phyloP scores from a whole-genome alignment of 2,888 invertebrate species.

The Drosophila aldrichi region DNA sequence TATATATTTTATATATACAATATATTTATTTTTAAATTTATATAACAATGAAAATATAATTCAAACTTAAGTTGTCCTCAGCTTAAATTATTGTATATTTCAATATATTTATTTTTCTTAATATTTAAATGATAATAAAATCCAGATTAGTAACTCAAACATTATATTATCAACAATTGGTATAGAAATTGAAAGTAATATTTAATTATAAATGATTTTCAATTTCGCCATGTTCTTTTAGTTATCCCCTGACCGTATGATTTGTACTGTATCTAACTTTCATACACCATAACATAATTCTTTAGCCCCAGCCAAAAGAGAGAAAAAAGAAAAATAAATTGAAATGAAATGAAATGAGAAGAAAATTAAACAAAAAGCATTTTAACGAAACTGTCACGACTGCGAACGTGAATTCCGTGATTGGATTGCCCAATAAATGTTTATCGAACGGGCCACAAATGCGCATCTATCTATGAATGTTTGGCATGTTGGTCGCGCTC shows the following conservation, averaged over 20 bases:
- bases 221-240: conserved; percentile 17
- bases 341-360: conserved; percentile 29
- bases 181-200: neutral
- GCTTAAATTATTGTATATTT: too few relatives aligned
- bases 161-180: neutral
- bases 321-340: conserved; percentile 21
- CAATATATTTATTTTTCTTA: too few relatives aligned
- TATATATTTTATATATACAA: too few relatives aligned
- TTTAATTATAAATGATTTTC: conserved; percentile 20
- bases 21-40: too few relatives aligned
- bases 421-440: conserved; percentile 82
- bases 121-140: too few relatives aligned
- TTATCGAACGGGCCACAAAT: conserved; percentile 75
- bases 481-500: conserved; percentile 58
- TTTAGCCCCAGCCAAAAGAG: conserved; percentile 11
- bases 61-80: too few relatives aligned
- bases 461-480: conserved; percentile 70
- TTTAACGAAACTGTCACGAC: conserved; percentile 77
- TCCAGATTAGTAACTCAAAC: too few relatives aligned
- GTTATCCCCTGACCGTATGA: conserved; percentile 30
- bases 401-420: conserved; percentile 76
- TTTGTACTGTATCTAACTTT: conserved; percentile 45
- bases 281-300: conserved; percentile 69
- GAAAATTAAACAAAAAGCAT: conserved; percentile 67
- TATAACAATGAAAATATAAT: too few relatives aligned